Conservation (phyloP, 2,888 invertebrate species). For the Cancer borealis region DNA sequence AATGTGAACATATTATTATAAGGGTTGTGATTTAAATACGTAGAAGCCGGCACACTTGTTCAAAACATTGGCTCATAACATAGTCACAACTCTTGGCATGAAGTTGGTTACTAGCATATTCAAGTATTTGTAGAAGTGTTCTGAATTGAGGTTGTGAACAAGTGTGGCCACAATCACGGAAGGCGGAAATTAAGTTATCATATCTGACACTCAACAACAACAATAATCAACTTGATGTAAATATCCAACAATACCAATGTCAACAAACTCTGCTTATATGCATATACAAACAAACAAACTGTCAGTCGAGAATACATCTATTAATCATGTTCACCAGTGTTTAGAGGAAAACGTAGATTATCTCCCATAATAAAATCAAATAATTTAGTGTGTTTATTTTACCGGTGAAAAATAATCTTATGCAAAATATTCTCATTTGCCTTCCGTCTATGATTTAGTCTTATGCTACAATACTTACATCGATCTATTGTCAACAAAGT, state of each 20-base stretch:
- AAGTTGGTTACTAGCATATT: too few relatives aligned
- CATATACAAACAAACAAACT: neutral
- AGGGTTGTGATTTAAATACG: too few relatives aligned
- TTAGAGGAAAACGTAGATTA: neutral
- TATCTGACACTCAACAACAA: too few relatives aligned
- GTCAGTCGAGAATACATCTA: neutral
- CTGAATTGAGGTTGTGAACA: too few relatives aligned
- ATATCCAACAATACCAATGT: neutral
- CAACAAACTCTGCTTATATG: neutral
- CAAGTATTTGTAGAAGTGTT: too few relatives aligned
- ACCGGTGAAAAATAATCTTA: neutral
- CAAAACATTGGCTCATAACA: too few relatives aligned
- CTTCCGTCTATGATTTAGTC: neutral
- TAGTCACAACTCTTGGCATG: too few relatives aligned
- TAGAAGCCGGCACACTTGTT: too few relatives aligned
- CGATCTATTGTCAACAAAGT: neutral
- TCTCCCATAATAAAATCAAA: neutral
- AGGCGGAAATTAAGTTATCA: too few relatives aligned
- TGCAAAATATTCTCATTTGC: neutral
- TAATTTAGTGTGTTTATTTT: neutral
- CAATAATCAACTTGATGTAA: too few relatives aligned
- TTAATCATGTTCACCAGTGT: slow-evolving; percentile 2
- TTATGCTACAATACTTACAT: neutral
- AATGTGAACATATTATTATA: too few relatives aligned
- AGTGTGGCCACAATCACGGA: too few relatives aligned